Evolutionary conservation across 2,797 vertebrate genomes (phyloP), one percentile per base, ranked within the genome.

Genomic region (Otolemur crassicaudatus): DNA sequence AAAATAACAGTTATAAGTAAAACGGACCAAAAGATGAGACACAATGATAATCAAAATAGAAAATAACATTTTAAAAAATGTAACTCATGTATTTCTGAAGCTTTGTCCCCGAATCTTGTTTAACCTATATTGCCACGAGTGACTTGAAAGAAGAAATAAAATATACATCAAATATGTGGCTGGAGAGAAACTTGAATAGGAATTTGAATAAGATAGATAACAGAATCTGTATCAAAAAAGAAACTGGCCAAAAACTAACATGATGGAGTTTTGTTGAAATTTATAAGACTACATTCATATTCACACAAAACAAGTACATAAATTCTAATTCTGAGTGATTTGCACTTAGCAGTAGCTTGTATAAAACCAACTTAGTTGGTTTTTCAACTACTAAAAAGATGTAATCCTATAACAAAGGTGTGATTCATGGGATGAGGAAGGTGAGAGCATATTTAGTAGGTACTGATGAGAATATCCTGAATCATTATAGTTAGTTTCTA

Each of bases 81-180:
- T 58, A 79, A 49, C 5, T 67, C 67, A 43, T 61, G 40, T 40
- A 6, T 80, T 90, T 94, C 40, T 84, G 46, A 22, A 84, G 11
- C 58, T 61, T 69, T 69, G 6, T 20, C 3, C 37, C 20, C 46
- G 63, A 67, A 31, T 43, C 46, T 69, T 72, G 56, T 81, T 85
- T 79, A 65, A 29, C 76, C 31, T 90, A 49, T 7, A 49, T 58
- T 82, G 60, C 53, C 19, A 16, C 12, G 92, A 69, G n/a, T 88
- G 19, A 85, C 25, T 91, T 61, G 0, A 27, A 87, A 94, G 23
- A 80, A 87, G 22, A 92, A 83, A 90, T 43, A 49, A 91, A 93
- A 76, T 60, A 91, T 75, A 61, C 58, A 73, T 43, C 10, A 69
- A 89, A 16, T 56, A 58, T 65, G 25, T 65, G 27, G 1, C 8